Evolutionary conservation across 2,888 invertebrate genomes (phyloP), one percentile per base, ranked within the genome.

Genomic region (Agrotis exclamationis): DNA sequence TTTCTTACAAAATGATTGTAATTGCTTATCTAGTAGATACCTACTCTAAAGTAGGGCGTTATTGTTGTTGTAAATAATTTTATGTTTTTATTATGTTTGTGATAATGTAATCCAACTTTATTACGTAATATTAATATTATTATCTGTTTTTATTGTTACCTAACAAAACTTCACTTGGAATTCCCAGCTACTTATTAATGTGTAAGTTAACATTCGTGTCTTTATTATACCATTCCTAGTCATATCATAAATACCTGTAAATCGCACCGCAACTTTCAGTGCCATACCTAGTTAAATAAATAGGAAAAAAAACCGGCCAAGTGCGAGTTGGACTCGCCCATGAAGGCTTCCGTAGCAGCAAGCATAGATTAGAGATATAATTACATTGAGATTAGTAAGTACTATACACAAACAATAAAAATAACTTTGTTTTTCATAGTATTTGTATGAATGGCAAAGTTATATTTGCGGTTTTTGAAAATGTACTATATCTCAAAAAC

Each of bases 71-170:
- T 33, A 58, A 44, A 63, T 76, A 50, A 22, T 58, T 65, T 16
- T 67, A 24, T 79, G 53, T 74, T 76, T 68, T 58, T 74, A 13
- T n/a, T 67, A 22, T 79, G 53, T 74, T 76, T 68, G 75, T 80
- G 80, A 67, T 63, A 63, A 77, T n/a, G 24, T 57, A 60, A 63
- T 65, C 45, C 57, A 65, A 53, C n/a, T 58, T 72, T 58, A 44
- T 48, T n/a, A 65, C 7, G 24, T 51, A 28, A 33, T 56, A 33
- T n/a, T n/a, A n/a, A n/a, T n/a, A n/a, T n/a, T n/a, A n/a, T n/a
- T n/a, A n/a, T 64, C 5, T 76, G 53, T 45, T 45, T 28, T 24
- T 69, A 60, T 63, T 59, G 50, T 59, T 47, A 54, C 3, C 20
- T 80, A 51, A 58, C 39, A 33, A 33, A 33, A 44, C 33, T n/a